Evolutionary conservation across 2,113 vertebrate genomes (phyloP), one percentile per base, ranked within the genome.

Genomic region (Istiophorus platypterus): DNA sequence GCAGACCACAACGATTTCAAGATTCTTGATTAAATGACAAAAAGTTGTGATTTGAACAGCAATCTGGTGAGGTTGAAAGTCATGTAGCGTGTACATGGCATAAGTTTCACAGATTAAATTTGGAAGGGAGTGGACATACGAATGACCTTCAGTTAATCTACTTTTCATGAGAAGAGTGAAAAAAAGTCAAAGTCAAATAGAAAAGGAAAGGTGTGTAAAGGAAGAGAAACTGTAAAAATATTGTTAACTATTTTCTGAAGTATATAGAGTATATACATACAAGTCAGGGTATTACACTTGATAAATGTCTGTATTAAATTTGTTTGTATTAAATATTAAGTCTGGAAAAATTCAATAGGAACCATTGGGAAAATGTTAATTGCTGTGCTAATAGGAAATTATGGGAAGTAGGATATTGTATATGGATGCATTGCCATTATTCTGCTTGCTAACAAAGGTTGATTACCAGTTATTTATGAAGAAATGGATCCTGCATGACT

Each of bases 101-200:
- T 34, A 34, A 34, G 3, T 34, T 34, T 34, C 31, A 34, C 31
- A 34, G 31, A 34, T 34, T 4, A 39, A 63, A 82, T 80, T 80
- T 80, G 65, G 61, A 13, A 29, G 58, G 4, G n/a, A 68, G 4
- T 54, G 27, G 57, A 61, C 13, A 2, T 58, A 34, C 59, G 26
- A 22, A 54, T 82, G 69, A 88, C 87, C 87, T 86, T 86, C 24
- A 65, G 7, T 51, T 89, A 80, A 88, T 72, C 86, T 66, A 41
- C 61, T 66, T 71, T 78, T 24, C 9, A 52, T 67, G n/a, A 31
- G 64, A 82, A 74, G 13, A 39, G n/a, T 62, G 34, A 75, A 49
- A 54, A 29, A 77, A 76, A 26, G 74, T 82, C 11, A 73, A 70
- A 5, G 20, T 31, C 49, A 62, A 69, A 65, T 45, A 54, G 3